These are phyloP conservation scores for Heliconius aoede DNA, from an alignment of 2,888 invertebrate genomes.

Conservation along the genomic window DNA sequence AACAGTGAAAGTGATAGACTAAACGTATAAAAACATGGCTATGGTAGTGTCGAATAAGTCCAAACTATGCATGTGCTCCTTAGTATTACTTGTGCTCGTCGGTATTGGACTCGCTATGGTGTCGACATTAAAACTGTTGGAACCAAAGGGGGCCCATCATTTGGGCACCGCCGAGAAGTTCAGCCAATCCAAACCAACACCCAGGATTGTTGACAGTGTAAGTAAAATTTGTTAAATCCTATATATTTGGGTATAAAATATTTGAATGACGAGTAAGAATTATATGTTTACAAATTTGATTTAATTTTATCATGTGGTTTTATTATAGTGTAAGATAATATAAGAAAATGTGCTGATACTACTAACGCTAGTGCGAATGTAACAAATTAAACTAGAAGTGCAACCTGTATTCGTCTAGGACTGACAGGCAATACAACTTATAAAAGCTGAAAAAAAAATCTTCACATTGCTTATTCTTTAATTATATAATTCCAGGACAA, in stretches of 20 bases:
- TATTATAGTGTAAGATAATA: too few relatives aligned
- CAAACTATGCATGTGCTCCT: constrained; percentile 66
- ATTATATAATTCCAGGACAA: too few relatives aligned
- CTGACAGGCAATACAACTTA: too few relatives aligned
- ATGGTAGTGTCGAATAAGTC: constrained; percentile 72
- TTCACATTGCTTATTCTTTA: too few relatives aligned
- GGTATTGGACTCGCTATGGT: constrained; percentile 69
- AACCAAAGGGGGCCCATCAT: constrained; percentile 55
- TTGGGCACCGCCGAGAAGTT: constrained; percentile 68
- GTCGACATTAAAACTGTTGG: constrained; percentile 59
- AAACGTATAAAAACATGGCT: constrained; percentile 63
- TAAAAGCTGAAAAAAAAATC: too few relatives aligned
- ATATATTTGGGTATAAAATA: not conserved
- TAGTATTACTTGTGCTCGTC: constrained; percentile 62
- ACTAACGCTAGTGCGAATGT: too few relatives aligned
- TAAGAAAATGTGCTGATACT: too few relatives aligned
- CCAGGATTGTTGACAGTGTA: constrained; percentile 58
- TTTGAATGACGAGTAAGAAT: not conserved
- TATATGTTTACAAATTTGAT: too few relatives aligned
- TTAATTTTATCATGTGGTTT: too few relatives aligned
- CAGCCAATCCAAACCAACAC: constrained; percentile 58
- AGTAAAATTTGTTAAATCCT: constrained; percentile 48
- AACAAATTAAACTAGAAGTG: too few relatives aligned
- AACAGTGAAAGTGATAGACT: constrained; percentile 36
- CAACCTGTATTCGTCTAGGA: too few relatives aligned